Evolutionary conservation across 30 jellyfish, hydroid and myxozoan genomes (phyloP).

Genomic region (Aurelia coerulea): DNA sequence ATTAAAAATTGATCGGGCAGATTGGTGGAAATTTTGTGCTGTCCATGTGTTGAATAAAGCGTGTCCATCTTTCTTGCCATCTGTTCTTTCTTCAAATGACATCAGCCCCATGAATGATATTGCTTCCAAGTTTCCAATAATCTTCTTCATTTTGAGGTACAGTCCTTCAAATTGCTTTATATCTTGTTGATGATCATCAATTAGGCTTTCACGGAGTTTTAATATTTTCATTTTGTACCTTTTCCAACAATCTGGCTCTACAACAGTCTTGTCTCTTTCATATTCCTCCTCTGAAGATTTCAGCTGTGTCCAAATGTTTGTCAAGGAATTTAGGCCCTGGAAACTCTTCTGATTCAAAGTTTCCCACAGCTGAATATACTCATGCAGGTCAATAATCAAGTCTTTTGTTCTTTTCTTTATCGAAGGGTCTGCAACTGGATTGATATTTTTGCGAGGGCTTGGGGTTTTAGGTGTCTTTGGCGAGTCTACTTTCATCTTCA

Average conservation of each 20-base stretch:
- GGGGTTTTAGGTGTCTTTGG: constrained; percentile 52
- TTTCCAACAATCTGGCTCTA: constrained; percentile 51
- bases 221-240: constrained; percentile 58
- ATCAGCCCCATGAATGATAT: constrained; percentile 42
- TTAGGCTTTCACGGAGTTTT: constrained; percentile 75
- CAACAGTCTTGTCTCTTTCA: constrained; percentile 4
- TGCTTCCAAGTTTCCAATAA: constrained; percentile 65
- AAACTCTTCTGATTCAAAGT: constrained; percentile 67
- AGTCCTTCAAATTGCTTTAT: constrained; percentile 39
- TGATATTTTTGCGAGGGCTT: constrained; percentile 20
- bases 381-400: constrained; percentile 68
- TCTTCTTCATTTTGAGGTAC: constrained; percentile 36
- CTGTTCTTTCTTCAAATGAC: neutral
- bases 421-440: constrained; percentile 31
- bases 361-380: constrained; percentile 85
- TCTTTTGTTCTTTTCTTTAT: constrained; percentile 73
- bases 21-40: constrained; percentile 40
- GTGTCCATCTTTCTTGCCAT: neutral
- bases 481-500: neutral
- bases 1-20: constrained; percentile 54
- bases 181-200: constrained; percentile 60
- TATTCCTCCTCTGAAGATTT: constrained; percentile 48
- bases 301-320: constrained; percentile 69
- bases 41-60: constrained; percentile 65
- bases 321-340: constrained; percentile 80